Percentiles rank a stretch among this genome's conserved stretches.
Conservation (phyloP, 2,888 invertebrate genomes). For the Protodeltote pygarga region DNA sequence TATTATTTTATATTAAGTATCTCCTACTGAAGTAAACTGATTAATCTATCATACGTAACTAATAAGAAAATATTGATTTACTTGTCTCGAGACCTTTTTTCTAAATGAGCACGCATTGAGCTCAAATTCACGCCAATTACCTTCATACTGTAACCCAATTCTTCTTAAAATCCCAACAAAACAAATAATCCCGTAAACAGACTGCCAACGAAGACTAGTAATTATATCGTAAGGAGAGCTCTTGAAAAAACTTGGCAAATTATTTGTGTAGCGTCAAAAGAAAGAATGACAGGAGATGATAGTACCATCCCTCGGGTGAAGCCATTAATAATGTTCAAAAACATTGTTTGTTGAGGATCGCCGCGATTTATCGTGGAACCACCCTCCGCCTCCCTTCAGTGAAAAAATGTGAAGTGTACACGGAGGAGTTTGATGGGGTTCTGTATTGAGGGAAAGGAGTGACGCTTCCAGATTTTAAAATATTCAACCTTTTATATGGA, state of each 20-base stretch:
- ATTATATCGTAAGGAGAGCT: slow-evolving; percentile 48
- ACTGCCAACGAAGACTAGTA: slow-evolving; percentile 41
- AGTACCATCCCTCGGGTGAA: slow-evolving; percentile 60
- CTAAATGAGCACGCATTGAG: not conserved
- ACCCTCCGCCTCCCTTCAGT: slow-evolving; percentile 39
- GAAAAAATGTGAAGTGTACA: slow-evolving; percentile 44
- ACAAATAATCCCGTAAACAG: slow-evolving; percentile 33
- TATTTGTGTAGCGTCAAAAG: slow-evolving; percentile 67
- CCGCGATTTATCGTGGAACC: slow-evolving; percentile 72
- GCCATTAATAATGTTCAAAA: slow-evolving; percentile 81
- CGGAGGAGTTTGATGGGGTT: slow-evolving; percentile 33
- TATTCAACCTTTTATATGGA: too few species aligned
- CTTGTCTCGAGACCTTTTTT: slow-evolving; percentile 4
- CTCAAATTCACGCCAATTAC: slow-evolving; percentile 28
- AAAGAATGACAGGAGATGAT: slow-evolving; percentile 72
- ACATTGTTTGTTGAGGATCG: slow-evolving; percentile 80
- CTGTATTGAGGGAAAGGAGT: slow-evolving; percentile 36
- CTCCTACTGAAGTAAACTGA: too few species aligned
- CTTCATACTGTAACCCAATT: slow-evolving; percentile 10
- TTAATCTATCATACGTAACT: too few species aligned
- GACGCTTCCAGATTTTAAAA: not conserved
- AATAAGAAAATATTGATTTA: slow-evolving; percentile 1
- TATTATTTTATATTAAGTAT: too few species aligned
- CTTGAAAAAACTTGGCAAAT: slow-evolving; percentile 54
- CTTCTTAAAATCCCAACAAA: slow-evolving; percentile 22